Evolutionary conservation across 2,113 vertebrate species (phyloP).

Genomic region (Mastomys coucha): DNA sequence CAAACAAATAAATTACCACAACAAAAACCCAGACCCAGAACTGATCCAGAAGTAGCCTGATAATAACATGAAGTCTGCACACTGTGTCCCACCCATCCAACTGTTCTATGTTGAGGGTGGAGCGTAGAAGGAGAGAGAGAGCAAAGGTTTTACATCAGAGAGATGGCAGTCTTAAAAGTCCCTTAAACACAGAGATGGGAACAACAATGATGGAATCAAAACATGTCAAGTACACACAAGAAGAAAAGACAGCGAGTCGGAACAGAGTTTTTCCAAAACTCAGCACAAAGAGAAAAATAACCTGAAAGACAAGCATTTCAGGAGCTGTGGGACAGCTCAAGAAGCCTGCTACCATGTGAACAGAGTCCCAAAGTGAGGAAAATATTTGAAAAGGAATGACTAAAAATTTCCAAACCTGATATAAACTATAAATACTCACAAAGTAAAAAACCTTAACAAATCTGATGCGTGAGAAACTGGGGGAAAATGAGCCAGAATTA

Average conservation of each 20-base stretch:
- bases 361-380: not conserved
- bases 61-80: not conserved
- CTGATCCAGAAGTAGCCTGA: not conserved
- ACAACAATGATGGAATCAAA: not conserved
- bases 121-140: not conserved
- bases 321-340: slow-evolving; percentile 1
- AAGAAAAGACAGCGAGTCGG: slow-evolving; percentile 32
- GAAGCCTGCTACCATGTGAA: not conserved
- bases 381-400: not conserved
- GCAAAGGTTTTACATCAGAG: no score
- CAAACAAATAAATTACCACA: not conserved
- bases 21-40: not conserved
- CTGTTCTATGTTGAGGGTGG: not conserved
- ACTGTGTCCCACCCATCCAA: not conserved
- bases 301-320: not conserved
- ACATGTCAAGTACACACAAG: not conserved
- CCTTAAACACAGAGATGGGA: not conserved
- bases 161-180: no score
- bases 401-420: slow-evolving; percentile 23
- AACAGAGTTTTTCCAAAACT: slow-evolving; percentile 50
- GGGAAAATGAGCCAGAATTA: not conserved
- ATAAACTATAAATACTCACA: slow-evolving; percentile 42
- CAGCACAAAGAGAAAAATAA: not conserved
- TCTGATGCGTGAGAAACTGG: not conserved
- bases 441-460: slow-evolving; percentile 21